Conservation (phyloP, 2,797 vertebrate species). For the Myripristis jacobus region DNA sequence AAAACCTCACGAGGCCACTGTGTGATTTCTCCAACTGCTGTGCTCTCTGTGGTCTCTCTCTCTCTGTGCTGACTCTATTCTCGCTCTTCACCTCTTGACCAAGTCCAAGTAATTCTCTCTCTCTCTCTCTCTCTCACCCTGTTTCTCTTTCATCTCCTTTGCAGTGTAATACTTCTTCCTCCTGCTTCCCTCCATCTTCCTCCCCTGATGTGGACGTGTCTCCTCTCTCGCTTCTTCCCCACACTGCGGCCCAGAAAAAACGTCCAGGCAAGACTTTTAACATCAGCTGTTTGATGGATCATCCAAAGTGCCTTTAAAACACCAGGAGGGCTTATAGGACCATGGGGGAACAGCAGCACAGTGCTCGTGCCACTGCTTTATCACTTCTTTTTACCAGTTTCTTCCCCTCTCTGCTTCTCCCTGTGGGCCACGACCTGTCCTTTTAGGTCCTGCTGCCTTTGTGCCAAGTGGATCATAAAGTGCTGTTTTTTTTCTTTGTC, state of each 20-base stretch:
- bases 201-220: not conserved
- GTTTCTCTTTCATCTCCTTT: slow-evolving; percentile 21
- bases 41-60: not conserved
- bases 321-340: no score
- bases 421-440: no score
- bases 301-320: not conserved
- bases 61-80: slow-evolving; percentile 21
- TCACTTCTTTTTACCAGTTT: no score
- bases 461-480: no score
- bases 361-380: no score
- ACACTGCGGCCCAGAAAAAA: slow-evolving; percentile 5
- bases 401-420: no score
- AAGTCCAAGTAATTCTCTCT: slow-evolving; percentile 35
- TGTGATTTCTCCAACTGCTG: no score
- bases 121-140: slow-evolving; percentile 13
- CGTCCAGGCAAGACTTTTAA: not conserved
- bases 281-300: not conserved
- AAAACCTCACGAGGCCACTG: no score
- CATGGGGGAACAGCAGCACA: no score
- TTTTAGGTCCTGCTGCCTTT: no score
- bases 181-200: slow-evolving; percentile 1
- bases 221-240: not conserved
- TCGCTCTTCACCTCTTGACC: slow-evolving; percentile 24
- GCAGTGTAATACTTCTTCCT: slow-evolving; percentile 38
- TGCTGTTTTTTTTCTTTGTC: no score